Conservation (phyloP, 2,888 invertebrate species). For the Sclerodermus sp. region DNA sequence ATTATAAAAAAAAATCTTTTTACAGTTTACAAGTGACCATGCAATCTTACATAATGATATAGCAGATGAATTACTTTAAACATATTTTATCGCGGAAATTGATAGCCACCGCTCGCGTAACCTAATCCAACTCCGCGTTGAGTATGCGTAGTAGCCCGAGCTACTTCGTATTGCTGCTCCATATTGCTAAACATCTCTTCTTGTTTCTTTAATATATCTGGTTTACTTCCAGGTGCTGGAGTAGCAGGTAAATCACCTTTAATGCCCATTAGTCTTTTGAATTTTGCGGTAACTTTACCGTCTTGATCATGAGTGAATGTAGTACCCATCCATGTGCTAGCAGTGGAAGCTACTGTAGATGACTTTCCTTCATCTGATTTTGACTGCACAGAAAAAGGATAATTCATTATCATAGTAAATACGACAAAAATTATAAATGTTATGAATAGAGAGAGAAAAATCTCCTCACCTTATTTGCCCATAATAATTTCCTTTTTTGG, state of each 20-base stretch:
- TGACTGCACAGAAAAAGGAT: conserved; percentile 26
- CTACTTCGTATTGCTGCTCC: conserved; percentile 96
- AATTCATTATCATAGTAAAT: neutral
- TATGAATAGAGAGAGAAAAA: neutral
- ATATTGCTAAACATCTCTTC: conserved; percentile 90
- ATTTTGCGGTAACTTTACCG: conserved; percentile 91
- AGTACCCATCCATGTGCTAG: conserved; percentile 77
- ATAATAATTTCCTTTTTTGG: conserved; percentile 88
- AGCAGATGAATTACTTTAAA: neutral
- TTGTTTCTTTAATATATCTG: conserved; percentile 69
- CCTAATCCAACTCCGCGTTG: conserved; percentile 87
- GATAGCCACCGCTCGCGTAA: conserved; percentile 65
- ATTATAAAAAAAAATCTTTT: too few relatives aligned
- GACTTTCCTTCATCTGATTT: conserved; percentile 52
- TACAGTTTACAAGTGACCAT: too few relatives aligned
- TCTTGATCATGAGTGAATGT: conserved; percentile 89
- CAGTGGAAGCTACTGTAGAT: conserved; percentile 44
- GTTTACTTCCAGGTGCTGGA: conserved; percentile 52
- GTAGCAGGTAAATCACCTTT: conserved; percentile 62
- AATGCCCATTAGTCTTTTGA: conserved; percentile 96
- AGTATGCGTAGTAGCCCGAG: conserved; percentile 92
- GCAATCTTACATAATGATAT: neutral
- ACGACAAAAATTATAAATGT: neutral
- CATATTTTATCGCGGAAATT: conserved; percentile 58
- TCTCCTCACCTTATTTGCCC: conserved; percentile 73